A percentile compares a stretch with the other conserved stretches of the same genome.
Conservation (phyloP, 2,888 invertebrate genomes). For the Pristionchus mayeri region DNA sequence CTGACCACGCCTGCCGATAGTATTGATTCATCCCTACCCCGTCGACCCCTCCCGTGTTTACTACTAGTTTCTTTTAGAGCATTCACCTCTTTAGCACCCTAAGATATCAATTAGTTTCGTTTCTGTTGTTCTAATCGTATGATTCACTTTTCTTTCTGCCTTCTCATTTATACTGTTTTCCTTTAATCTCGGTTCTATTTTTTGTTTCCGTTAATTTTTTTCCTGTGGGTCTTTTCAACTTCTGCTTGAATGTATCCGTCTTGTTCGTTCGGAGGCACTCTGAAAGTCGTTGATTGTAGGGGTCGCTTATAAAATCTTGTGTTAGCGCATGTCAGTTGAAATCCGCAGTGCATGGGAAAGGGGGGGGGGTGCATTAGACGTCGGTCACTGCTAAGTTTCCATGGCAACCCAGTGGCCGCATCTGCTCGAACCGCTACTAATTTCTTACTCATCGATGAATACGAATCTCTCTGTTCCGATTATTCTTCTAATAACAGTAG, state of each 20-base stretch:
- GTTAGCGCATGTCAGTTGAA: background rate
- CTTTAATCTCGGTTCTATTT: background rate
- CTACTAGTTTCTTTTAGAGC: conserved; percentile 23
- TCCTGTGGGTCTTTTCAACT: conserved; percentile 17
- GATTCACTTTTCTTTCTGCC: conserved; percentile 21
- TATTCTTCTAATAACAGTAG: conserved; percentile 3
- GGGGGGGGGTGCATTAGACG: background rate
- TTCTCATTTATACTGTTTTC: background rate
- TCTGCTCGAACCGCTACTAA: background rate
- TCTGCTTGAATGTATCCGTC: background rate
- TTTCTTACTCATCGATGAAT: background rate
- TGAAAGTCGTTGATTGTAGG: conserved; percentile 36
- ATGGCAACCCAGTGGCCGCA: background rate
- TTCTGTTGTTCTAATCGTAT: conserved; percentile 32
- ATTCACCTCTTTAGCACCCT: background rate
- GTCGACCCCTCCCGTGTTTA: background rate
- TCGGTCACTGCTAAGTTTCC: conserved; percentile 14
- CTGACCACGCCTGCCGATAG: background rate
- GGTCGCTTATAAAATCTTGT: conserved; percentile 24
- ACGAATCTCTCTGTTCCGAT: background rate
- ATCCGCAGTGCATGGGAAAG: background rate
- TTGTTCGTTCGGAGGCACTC: background rate
- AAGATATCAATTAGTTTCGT: conserved; percentile 26
- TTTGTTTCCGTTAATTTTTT: background rate
- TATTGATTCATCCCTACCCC: background rate